A percentile compares a stretch with the other conserved stretches of the same genome.
Evolutionary conservation across 23 tunicate genomes (phyloP).

Genomic region (Diplosoma virens): DNA sequence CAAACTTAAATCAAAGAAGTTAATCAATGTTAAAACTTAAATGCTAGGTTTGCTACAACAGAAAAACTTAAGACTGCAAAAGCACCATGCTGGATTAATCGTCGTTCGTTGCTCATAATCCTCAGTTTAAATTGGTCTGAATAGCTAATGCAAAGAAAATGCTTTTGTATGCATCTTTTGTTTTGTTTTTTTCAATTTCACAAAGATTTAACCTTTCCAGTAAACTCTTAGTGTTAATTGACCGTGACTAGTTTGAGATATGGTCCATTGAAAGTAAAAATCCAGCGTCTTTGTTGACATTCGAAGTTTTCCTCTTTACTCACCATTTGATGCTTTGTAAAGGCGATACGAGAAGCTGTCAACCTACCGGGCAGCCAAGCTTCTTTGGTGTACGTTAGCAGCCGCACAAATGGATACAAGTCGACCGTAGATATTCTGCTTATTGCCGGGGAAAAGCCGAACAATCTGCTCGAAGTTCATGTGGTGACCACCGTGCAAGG

Average conservation of each 20-base stretch:
- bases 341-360: conserved; percentile 80
- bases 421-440: conserved; percentile 47
- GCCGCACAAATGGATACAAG: conserved; percentile 61
- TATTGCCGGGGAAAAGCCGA: conserved; percentile 44
- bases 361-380: conserved; percentile 63
- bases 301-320: not conserved
- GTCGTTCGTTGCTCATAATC: too few species aligned
- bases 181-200: not conserved
- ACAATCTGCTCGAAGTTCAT: conserved; percentile 38
- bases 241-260: not conserved
- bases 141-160: too few species aligned
- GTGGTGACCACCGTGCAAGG: conserved; percentile 60
- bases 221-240: not conserved
- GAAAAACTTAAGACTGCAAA: too few species aligned
- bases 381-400: conserved; percentile 78
- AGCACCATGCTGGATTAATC: too few species aligned
- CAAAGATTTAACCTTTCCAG: not conserved
- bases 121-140: too few species aligned
- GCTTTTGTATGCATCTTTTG: too few species aligned
- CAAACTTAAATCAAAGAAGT: too few species aligned
- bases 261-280: not conserved
- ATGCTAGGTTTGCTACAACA: too few species aligned
- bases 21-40: too few species aligned
- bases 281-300: not conserved
- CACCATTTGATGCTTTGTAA: not conserved